Conservation (phyloP, 2,888 invertebrate genomes). For the Ectropis crepuscularia region DNA sequence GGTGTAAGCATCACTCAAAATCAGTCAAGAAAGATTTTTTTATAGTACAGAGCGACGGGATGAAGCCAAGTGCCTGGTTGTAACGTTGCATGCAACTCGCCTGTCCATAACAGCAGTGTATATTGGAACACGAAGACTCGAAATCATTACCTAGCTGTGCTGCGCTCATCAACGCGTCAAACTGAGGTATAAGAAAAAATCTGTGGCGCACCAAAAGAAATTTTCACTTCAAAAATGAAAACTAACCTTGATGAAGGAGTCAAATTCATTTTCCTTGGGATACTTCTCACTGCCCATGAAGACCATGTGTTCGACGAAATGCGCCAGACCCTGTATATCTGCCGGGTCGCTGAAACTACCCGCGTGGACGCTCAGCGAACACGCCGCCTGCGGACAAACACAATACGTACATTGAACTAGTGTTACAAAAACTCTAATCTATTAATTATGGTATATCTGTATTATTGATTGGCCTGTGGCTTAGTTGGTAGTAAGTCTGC, state of each 20-base stretch:
- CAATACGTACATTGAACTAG: too few species aligned
- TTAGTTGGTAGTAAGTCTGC: too few species aligned
- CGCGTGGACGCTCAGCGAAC: slow-evolving; percentile 90
- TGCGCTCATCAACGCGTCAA: too few species aligned
- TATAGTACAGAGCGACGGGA: too few species aligned
- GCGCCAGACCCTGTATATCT: slow-evolving; percentile 91
- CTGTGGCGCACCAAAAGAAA: neutral
- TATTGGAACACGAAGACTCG: too few species aligned
- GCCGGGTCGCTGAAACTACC: slow-evolving; percentile 92
- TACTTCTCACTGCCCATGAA: slow-evolving; percentile 97
- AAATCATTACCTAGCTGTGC: too few species aligned
- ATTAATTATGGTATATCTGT: too few species aligned
- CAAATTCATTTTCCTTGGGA: slow-evolving; percentile 93
- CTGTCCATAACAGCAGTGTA: too few species aligned
- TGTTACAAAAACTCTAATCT: neutral
- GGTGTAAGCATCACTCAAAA: neutral
- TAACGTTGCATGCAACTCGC: too few species aligned
- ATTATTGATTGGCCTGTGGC: too few species aligned
- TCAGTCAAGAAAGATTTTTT: neutral
- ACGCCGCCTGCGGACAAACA: slow-evolving; percentile 85
- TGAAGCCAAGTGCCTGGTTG: too few species aligned
- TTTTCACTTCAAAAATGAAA: neutral
- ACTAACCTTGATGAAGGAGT: slow-evolving; percentile 88
- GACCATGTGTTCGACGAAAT: slow-evolving; percentile 96
- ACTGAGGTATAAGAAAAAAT: too few species aligned